These are phyloP conservation scores for Mormyrops attenuatus DNA, from an alignment of 2,797 vertebrate species.

Conservation along the genomic window DNA sequence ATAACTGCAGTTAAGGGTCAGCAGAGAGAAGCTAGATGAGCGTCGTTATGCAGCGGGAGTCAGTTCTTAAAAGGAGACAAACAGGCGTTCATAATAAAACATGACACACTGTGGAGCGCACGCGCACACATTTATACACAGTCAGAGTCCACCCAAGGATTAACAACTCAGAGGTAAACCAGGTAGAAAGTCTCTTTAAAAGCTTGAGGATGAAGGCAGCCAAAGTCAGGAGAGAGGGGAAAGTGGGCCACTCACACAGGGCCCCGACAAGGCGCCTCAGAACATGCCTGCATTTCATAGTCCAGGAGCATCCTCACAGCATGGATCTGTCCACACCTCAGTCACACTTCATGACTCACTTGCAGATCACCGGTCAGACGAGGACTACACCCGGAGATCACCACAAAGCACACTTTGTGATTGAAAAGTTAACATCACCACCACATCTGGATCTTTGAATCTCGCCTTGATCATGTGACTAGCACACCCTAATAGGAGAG, in stretches of 20 bases:
- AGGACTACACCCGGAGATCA: neutral
- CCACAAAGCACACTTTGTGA: neutral
- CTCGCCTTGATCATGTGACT: neutral
- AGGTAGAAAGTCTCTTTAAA: neutral
- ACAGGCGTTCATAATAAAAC: neutral
- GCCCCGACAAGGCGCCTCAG: neutral
- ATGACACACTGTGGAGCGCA: neutral
- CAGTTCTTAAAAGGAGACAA: neutral
- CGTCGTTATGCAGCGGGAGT: neutral
- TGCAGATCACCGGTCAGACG: neutral
- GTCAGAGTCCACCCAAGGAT: neutral
- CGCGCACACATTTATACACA: neutral
- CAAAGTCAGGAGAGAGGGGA: conserved; percentile 13
- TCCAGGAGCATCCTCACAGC: neutral
- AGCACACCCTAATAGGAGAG: neutral
- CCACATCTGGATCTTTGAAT: neutral
- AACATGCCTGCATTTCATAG: conserved; percentile 1
- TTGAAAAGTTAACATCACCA: neutral
- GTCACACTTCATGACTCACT: neutral
- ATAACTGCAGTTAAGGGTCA: neutral
- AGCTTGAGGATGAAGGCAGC: neutral
- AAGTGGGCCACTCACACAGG: conserved; percentile 44
- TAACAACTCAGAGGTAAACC: neutral
- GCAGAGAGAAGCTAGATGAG: neutral
- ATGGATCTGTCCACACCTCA: neutral